Base-by-base conservation (phyloP, 1,140 invertebrate genomes). In the Zelostemma sp. region DNA sequence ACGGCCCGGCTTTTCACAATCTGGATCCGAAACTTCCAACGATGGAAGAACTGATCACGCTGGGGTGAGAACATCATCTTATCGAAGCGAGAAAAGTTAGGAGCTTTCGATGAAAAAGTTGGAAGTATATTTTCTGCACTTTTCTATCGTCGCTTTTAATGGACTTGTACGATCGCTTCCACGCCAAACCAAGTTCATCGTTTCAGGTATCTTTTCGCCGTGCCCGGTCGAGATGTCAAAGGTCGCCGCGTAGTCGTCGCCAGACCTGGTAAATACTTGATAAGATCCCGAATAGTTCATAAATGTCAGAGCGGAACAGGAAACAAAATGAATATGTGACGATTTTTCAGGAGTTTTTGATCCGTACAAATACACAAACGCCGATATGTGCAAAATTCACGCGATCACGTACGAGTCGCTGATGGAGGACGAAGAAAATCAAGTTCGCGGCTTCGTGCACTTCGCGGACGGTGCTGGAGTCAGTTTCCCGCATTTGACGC, bases 391-490 rank as follows among this genome's bases (percentile, higher is more conserved):
- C 76, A 88, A 91, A 47, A 88, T 93, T 0, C 92, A 93, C 77
- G 91, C 89, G 2, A 89, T 93, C 16, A 90, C 91, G 9, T 94
- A 93, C 75, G 93, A 95, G 76, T 89, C 91, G 0, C 69, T 95
- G 12, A 90, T 95, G 89, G 92, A 94, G 77, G 91, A 94, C 72
- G 93, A 95, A 78, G 90, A 93, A 63, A 91, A 88, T 74, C 93
- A 95, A 80, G 86, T 93, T 1, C 86, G 89, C 1, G 92, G 92
- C 4, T 89, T 90, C 57, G 90, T 93, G 0, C 91, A 93, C 77
- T 91, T 91, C 69, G 90, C 89, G 9, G 91, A 93, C 75, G 91
- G 91, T 3, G 86, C 86, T 43, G 91, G 91, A 3, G 91, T 93
- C 46, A 89, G 90, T 56, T 92, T 93, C 62, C 90, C 91, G 0